Evolutionary conservation across 2,113 vertebrate genomes (phyloP), one percentile per base, ranked within the genome.

Genomic region (Probosciger aterrimus): DNA sequence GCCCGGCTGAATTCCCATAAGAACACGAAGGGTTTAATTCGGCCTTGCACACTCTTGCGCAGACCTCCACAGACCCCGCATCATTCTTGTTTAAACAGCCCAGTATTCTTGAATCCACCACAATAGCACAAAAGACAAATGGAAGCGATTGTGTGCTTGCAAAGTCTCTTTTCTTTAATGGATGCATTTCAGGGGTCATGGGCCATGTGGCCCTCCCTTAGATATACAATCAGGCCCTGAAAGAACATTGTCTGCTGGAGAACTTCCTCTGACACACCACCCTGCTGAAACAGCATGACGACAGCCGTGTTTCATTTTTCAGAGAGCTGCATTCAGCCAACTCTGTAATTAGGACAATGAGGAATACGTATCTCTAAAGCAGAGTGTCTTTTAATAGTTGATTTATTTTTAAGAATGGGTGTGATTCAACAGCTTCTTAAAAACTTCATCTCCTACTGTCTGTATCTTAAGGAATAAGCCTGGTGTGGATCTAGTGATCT

Each of bases 361-460:
- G 91, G 65, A 63, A 11, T 22, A 27, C 1, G 1, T 77, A 93
- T 92, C 90, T 91, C 69, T 46, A n/a, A 73, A 93, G 76, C 46
- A 87, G 60, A 0, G 2, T 55, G 94, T 14, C 92, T 91, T 82
- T 87, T 76, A 76, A 82, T 12, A 69, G 74, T 33, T 76, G 70
- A 95, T 91, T 96, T 94, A 85, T 96, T 96, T 92, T 93, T 76
- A 91, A 93, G 95, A 93, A 92, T 71, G 90, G 92, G 67, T 86
- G 88, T 65, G 82, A 93, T 93, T 82, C 77, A 81, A 91, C 74
- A 73, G 3, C 69, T 95, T 64, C 19, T 92, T 41, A 52, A 81
- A 81, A 88, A n/a, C 89, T 95, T 85, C 89, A 79, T 73, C 81
- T 86, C 93, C 91, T 84, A 4, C 93, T 93, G 88, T 79, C 88